Base-by-base conservation (phyloP, 2,113 vertebrate genomes). In the Ceyx cyanopectus region DNA sequence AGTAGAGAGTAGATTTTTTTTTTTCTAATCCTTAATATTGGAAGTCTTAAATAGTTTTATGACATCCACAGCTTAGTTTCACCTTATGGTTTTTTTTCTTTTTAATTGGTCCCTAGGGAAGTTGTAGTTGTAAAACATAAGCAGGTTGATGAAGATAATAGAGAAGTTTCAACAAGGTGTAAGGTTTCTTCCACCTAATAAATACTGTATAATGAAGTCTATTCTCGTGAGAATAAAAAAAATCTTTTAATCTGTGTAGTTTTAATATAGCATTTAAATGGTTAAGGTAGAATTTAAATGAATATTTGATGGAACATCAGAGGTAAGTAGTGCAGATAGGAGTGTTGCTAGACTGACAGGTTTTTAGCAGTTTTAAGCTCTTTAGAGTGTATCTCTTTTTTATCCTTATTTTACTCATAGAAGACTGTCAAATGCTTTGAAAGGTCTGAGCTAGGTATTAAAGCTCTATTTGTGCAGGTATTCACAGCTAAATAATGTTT, bases 261-360 rank as follows among this genome's bases (percentile, higher is more conserved):
- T 92, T 90, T 72, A 78, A 41, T 84, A 23, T 26, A 83, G 81
- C 87, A 94, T 63, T 50, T 69, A 87, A 89, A 48, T 41, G 16
- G 24, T 63, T 84, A 76, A 72, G 41, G 62, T 58, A 23, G 74
- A 84, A 65, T 81, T 56, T 68, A 76, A 51, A 30, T 81, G 40
- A 54, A 11, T 87, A 41, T 81, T 91, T 82, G 29, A 30, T 89
- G 63, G 30, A 5, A 1, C 29, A 11, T 87, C 50, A 73, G 51
- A 69, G 20, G 22, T 51, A 85, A 70, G 46, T 10, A 65, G 58
- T 73, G 34, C 70, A 19, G 27, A 29, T 66, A 19, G 1, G 37
- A 90, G 5, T 43, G n/a, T 79, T 73, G 70, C 63, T 53, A 20
- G 54, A 48, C 15, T 46, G 51, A 51, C 70, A 76, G 29, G 62